A percentile compares a stretch with the other conserved stretches of the same genome.
Conservation (phyloP, 2,113 vertebrate genomes). For the Macquaria australasica region DNA sequence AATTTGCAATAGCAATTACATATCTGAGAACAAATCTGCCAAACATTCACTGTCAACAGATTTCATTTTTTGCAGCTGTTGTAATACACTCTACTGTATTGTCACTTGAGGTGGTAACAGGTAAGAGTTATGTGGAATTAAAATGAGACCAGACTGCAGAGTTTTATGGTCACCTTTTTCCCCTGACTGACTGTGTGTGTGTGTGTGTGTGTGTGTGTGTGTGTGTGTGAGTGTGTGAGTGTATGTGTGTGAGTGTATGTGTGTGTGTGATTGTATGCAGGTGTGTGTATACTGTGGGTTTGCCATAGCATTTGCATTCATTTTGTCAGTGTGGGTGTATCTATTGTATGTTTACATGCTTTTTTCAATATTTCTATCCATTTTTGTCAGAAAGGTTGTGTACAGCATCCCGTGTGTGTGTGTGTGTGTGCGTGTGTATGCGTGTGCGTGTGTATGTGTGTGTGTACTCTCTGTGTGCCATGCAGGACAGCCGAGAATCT, state of each 20-base stretch:
- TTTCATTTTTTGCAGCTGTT: conserved; percentile 2
- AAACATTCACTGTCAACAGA: neutral
- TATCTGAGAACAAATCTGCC: neutral
- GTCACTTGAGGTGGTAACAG: conserved; percentile 14
- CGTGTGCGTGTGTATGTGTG: neutral
- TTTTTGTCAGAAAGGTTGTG: neutral
- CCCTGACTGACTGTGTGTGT: too few species aligned
- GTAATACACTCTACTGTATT: conserved; percentile 3
- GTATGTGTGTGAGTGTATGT: too few species aligned
- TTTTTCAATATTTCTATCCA: neutral
- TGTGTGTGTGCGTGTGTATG: neutral
- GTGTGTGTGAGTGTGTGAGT: too few species aligned
- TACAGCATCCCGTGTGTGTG: neutral
- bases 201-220: too few species aligned
- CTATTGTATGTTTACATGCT: neutral
- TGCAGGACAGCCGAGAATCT: conserved; percentile 24
- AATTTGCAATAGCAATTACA: neutral
- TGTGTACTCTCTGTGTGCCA: neutral
- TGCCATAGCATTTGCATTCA: neutral
- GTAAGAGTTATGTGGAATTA: conserved; percentile 14
- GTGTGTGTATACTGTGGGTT: neutral
- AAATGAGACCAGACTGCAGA: neutral
- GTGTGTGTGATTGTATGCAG: neutral
- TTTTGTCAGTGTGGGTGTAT: neutral
- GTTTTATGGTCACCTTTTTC: neutral